A percentile compares a stretch with the other conserved stretches of the same genome.
These are phyloP conservation scores for Clunio marinus DNA, from an alignment of 2,888 invertebrate genomes.

Conservation along the genomic window DNA sequence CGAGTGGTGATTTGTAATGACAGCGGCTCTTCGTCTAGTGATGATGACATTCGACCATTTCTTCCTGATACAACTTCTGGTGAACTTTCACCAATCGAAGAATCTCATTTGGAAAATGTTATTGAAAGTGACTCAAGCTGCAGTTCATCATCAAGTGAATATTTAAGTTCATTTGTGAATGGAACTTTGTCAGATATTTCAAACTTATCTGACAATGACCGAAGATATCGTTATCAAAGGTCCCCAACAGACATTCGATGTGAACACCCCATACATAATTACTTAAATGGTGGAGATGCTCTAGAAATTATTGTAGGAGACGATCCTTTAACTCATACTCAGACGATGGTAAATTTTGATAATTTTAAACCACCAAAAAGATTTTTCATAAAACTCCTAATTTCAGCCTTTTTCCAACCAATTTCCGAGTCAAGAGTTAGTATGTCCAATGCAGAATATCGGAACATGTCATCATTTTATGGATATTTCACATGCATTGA, in stretches of 20 bases:
- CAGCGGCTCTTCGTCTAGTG: neutral
- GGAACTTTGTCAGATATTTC: neutral
- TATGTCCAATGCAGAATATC: too few relatives aligned
- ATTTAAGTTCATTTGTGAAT: neutral
- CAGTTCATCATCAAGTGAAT: slow-evolving; percentile 8
- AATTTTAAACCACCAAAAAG: too few relatives aligned
- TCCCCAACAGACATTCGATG: too few relatives aligned
- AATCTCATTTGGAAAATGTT: neutral
- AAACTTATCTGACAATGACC: neutral
- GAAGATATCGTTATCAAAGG: neutral
- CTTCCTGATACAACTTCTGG: neutral
- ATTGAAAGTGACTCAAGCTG: neutral
- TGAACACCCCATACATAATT: too few relatives aligned
- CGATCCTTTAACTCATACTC: too few relatives aligned
- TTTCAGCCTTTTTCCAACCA: too few relatives aligned
- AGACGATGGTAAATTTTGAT: too few relatives aligned
- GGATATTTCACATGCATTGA: neutral
- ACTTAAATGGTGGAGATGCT: too few relatives aligned
- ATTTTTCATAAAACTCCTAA: too few relatives aligned
- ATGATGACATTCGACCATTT: slow-evolving; percentile 13
- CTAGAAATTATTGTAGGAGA: too few relatives aligned
- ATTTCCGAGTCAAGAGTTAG: too few relatives aligned
- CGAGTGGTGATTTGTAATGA: neutral
- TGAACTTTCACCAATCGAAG: slow-evolving; percentile 26
- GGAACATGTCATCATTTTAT: too few relatives aligned